phyloP scores from a whole-genome alignment of 2,888 invertebrate species.

The Sympetrum striolatum region DNA sequence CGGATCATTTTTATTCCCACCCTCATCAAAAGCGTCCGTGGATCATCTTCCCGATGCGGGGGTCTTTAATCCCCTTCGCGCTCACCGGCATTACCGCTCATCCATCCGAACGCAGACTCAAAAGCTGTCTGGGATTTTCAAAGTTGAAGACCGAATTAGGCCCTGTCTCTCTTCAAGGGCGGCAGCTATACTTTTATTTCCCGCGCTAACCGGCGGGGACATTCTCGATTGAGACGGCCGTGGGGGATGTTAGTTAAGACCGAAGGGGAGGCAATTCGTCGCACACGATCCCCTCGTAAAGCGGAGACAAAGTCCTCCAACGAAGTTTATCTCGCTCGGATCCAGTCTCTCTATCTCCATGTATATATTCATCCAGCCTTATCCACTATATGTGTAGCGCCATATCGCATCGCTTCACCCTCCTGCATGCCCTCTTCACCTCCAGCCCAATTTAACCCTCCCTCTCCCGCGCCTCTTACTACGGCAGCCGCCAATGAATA shows the following conservation, averaged over 20 bases:
- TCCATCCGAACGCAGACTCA: neutral
- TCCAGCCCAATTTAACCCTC: neutral
- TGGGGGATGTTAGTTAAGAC: neutral
- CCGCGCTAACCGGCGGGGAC: neutral
- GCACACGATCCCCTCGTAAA: neutral
- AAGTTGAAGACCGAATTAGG: neutral
- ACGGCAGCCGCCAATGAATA: neutral
- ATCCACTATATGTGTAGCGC: constrained; percentile 1
- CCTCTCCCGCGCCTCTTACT: neutral
- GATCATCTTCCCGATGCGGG: neutral
- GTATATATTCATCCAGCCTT: constrained; percentile 34
- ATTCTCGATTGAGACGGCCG: neutral
- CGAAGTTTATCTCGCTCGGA: neutral
- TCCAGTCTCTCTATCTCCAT: constrained; percentile 22
- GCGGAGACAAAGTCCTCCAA: neutral
- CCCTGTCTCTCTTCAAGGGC: neutral
- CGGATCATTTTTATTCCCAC: neutral
- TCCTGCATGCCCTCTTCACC: neutral
- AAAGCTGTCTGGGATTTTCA: neutral
- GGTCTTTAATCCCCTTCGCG: neutral
- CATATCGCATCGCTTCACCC: neutral
- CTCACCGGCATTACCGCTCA: neutral
- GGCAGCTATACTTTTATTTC: neutral
- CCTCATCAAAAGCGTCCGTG: neutral
- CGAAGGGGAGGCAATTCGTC: neutral